phyloP scores from a whole-genome alignment of 2,888 invertebrate genomes.

The Oligia strigilis region DNA sequence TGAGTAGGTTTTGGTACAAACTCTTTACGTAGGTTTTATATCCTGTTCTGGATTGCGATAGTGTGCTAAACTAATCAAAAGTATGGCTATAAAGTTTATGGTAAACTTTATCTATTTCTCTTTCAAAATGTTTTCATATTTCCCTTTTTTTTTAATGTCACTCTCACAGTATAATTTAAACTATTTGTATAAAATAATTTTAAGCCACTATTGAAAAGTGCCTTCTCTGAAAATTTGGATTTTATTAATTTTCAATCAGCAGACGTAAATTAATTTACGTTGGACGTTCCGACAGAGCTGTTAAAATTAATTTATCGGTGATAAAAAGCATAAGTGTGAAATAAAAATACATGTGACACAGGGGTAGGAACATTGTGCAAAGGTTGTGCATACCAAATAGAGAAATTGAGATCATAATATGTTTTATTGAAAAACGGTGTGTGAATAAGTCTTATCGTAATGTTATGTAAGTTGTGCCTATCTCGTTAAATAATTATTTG shows the following conservation, averaged over 20 bases:
- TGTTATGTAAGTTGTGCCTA: background rate
- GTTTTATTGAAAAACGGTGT: background rate
- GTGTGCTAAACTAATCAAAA: background rate
- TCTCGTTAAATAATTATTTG: background rate
- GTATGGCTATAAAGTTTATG: background rate
- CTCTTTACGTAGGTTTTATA: background rate
- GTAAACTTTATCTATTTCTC: background rate
- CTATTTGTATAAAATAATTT: background rate
- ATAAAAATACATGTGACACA: conserved; percentile 6
- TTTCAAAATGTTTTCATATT: background rate
- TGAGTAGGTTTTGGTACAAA: background rate
- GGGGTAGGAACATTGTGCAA: background rate
- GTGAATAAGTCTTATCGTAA: background rate
- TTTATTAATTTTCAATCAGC: conserved; percentile 29
- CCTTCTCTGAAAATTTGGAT: background rate
- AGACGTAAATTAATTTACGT: conserved; percentile 19
- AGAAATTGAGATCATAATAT: background rate
- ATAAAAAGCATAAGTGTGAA: conserved; percentile 11
- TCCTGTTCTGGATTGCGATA: background rate
- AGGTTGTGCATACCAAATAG: background rate
- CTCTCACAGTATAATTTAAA: background rate
- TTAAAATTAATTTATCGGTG: conserved; percentile 21
- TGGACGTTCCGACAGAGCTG: conserved; percentile 8
- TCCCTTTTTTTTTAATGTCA: background rate
- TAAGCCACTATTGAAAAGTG: background rate